Evolutionary conservation across 2,888 invertebrate genomes (phyloP).

Genomic region (Vannuccia rotundouncinata): DNA sequence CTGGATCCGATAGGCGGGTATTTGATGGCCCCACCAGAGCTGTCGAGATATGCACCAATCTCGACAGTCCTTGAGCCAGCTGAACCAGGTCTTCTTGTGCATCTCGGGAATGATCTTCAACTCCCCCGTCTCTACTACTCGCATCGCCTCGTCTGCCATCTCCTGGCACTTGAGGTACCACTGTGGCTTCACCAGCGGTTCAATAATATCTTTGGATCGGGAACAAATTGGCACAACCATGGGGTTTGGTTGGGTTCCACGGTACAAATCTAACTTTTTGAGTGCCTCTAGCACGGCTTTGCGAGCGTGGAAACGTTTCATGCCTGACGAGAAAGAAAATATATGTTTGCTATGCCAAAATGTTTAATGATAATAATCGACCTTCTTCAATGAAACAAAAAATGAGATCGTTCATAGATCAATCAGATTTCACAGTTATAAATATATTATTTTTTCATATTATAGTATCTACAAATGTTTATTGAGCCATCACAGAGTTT

Average conservation of each 20-base stretch:
- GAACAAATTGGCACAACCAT: conserved; percentile 80
- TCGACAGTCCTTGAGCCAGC: conserved; percentile 89
- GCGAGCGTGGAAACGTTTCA: conserved; percentile 83
- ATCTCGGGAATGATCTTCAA: conserved; percentile 81
- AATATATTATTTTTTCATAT: too few relatives aligned
- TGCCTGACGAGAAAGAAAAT: conserved; percentile 62
- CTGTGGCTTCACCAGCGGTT: conserved; percentile 89
- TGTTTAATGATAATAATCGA: too few relatives aligned
- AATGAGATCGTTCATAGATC: too few relatives aligned
- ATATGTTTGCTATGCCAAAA: too few relatives aligned
- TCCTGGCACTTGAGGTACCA: conserved; percentile 54
- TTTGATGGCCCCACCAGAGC: conserved; percentile 98
- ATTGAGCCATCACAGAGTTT: too few relatives aligned
- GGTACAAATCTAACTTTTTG: conserved; percentile 67
- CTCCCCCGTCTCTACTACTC: conserved; percentile 69
- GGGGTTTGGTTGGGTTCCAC: conserved; percentile 75
- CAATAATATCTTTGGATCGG: conserved; percentile 92
- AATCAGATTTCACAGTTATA: too few relatives aligned
- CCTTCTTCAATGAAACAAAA: background rate
- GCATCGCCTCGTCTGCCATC: conserved; percentile 39
- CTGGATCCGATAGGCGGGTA: conserved; percentile 78
- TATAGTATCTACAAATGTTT: too few relatives aligned
- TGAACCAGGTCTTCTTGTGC: conserved; percentile 84
- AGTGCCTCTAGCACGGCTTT: conserved; percentile 71
- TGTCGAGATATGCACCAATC: conserved; percentile 98